Base-by-base conservation (phyloP, 2,888 invertebrate genomes). In the Diarsia dahlii region DNA sequence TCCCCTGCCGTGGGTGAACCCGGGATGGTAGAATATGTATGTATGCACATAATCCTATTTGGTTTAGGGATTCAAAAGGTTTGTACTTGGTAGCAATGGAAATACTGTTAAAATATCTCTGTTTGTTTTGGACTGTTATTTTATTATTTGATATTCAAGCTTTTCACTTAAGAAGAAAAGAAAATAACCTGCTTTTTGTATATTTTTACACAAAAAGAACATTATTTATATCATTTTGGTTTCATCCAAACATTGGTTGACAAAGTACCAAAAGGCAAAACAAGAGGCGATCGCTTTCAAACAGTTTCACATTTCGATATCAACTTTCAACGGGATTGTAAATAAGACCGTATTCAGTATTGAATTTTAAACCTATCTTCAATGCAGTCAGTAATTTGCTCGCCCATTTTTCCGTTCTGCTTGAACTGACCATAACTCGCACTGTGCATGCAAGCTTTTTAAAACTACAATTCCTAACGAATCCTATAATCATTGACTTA, bases 1-100 rank as follows among this genome's bases (percentile, higher is more conserved):
- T 68, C 50, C 71, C 64, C 15, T 13, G 50, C 8, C 54, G 18
- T 20, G 67, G 75, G 76, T 85, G 84, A 84, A 46, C 78, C 75
- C 81, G 23, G 66, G 58, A 4, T 66, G 72, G 62, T 72, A 74
- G 77, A 65, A 71, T 76, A 80, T 79, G 73, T 86, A 79, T 74
- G 71, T 81, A 80, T 75, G 73, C 70, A 76, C 84, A 71, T 83
- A 88, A 86, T 86, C 86, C 87, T 84, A 75, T 86, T 86, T 84
- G 85, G 75, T 84, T 77, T 78, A 62, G 77, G 78, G 85, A 84
- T 87, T 84, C 74, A 70, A 64, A 79, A 72, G 77, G 71, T 77
- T 78, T 50, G 58, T 58, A 58, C 58, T 58, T 58, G 28, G 70
- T 56, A 76, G 74, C 78, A 73, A 84, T 88, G 80, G 81, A 84